These are phyloP conservation scores for Prenolepis imparis DNA, from an alignment of 2,888 invertebrate genomes.

Conservation along the genomic window DNA sequence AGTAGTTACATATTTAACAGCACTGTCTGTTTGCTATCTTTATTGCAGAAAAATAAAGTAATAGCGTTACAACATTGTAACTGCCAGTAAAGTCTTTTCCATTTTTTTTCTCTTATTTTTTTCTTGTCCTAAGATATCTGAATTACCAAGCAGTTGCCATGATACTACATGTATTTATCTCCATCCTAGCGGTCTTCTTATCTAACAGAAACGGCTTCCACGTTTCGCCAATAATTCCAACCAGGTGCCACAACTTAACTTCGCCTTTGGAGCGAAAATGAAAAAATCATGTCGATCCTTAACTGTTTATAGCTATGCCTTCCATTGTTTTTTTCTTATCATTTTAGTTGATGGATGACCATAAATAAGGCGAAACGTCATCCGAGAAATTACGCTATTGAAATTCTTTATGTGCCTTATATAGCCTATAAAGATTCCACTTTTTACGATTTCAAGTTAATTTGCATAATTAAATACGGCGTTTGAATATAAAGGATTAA, in stretches of 20 bases:
- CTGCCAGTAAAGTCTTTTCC: background rate
- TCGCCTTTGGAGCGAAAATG: constrained; percentile 35
- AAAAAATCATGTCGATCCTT: constrained; percentile 53
- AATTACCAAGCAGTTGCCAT: constrained; percentile 34
- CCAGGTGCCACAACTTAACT: constrained; percentile 64
- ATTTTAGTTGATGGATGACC: background rate
- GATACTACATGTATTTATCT: constrained; percentile 66
- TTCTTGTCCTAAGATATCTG: constrained; percentile 20
- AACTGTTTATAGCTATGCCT: constrained; percentile 20
- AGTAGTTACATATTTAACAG: constrained; percentile 19
- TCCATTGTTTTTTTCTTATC: constrained; percentile 20
- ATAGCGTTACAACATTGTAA: constrained; percentile 26
- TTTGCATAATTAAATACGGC: constrained; percentile 16
- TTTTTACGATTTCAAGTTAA: constrained; percentile 16
- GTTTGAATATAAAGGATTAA: background rate
- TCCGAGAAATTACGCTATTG: constrained; percentile 12
- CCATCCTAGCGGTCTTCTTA: constrained; percentile 52
- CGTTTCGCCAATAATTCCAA: constrained; percentile 61
- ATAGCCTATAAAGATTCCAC: background rate
- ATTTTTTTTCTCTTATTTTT: constrained; percentile 25
- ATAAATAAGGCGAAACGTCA: constrained; percentile 28
- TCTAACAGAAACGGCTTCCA: constrained; percentile 56
- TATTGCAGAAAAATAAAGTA: constrained; percentile 16
- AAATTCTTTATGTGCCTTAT: constrained; percentile 4
- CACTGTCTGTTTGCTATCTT: background rate